phyloP scores from a whole-genome alignment of 2,888 invertebrate genomes.

The Xestia sexstrigata region DNA sequence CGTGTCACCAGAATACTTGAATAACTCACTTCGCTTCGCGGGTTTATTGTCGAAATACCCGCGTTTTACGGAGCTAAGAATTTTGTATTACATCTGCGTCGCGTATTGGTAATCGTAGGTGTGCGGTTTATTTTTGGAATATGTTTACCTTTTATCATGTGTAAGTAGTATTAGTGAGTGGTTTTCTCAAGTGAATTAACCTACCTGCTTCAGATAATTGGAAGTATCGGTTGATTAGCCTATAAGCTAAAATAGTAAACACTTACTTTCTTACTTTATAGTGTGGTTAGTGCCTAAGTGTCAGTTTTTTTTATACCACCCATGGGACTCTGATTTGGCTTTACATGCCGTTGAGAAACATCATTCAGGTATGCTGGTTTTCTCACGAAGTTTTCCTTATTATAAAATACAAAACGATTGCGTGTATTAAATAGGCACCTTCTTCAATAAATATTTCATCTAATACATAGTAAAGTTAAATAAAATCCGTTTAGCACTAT shows the following conservation, averaged over 20 bases:
- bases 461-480: too few relatives aligned
- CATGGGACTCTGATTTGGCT: too few relatives aligned
- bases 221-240: neutral
- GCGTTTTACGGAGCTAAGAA: slow-evolving; percentile 31
- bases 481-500: too few relatives aligned
- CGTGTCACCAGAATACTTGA: slow-evolving; percentile 70
- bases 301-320: too few relatives aligned
- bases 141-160: slow-evolving; percentile 33
- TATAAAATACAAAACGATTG: too few relatives aligned
- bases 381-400: too few relatives aligned
- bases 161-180: neutral
- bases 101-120: slow-evolving; percentile 38
- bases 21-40: slow-evolving; percentile 42
- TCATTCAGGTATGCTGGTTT: too few relatives aligned
- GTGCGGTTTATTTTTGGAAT: slow-evolving; percentile 16
- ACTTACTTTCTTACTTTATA: too few relatives aligned
- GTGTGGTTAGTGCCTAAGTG: too few relatives aligned
- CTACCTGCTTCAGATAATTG: neutral
- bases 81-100: slow-evolving; percentile 37
- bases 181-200: neutral
- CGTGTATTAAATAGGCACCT: too few relatives aligned
- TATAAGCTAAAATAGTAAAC: neutral
- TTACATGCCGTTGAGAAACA: too few relatives aligned
- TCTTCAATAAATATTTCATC: too few relatives aligned
- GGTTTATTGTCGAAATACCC: slow-evolving; percentile 52